phyloP scores from a whole-genome alignment of 2,888 invertebrate genomes.

The Schizaphis graminum region DNA sequence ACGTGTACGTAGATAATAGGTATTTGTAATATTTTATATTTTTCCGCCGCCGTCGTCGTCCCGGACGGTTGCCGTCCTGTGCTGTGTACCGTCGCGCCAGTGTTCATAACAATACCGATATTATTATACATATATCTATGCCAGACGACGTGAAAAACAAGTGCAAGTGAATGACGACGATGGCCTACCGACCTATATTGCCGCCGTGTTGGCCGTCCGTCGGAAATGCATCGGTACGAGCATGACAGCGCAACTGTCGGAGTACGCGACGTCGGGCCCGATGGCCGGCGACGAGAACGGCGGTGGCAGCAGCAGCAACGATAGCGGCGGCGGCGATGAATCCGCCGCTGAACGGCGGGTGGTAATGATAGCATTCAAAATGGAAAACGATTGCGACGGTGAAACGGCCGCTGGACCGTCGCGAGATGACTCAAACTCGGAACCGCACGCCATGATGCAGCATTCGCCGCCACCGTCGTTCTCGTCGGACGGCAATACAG shows the following conservation, averaged over 20 bases:
- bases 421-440: constrained; percentile 3
- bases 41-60: neutral
- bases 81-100: neutral
- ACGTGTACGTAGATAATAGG: constrained; percentile 35
- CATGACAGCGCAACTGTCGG: constrained; percentile 53
- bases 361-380: constrained; percentile 57
- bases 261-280: constrained; percentile 42
- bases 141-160: constrained; percentile 13
- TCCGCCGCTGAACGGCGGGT: constrained; percentile 22
- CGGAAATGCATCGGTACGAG: neutral
- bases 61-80: constrained; percentile 32
- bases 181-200: constrained; percentile 50
- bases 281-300: constrained; percentile 26
- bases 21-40: neutral
- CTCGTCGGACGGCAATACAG: constrained; percentile 9
- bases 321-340: neutral
- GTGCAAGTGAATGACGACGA: constrained; percentile 38
- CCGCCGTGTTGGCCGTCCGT: neutral
- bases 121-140: neutral
- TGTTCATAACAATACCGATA: neutral
- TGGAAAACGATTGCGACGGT: neutral
- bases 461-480: neutral
- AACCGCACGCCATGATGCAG: constrained; percentile 3
- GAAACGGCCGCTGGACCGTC: neutral
- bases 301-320: neutral